Evolutionary conservation across 2,113 vertebrate genomes (phyloP), one percentile per base, ranked within the genome.

Genomic region (Orientallactaga bullata): DNA sequence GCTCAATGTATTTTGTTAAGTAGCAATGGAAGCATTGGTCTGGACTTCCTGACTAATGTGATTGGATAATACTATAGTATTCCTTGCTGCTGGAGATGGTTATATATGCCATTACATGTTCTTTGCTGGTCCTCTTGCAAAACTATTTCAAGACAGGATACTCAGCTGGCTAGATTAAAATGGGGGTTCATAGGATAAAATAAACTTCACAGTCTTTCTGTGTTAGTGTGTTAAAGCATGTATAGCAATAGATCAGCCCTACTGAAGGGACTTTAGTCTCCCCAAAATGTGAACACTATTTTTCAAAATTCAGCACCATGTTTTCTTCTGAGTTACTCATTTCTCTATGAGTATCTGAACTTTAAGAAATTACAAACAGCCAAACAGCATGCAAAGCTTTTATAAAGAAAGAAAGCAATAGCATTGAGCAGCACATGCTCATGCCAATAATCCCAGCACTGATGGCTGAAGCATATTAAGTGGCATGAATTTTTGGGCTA

Each of bases 131-230:
- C 81, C 81, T 79, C 88, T 96, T 94, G 10, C 85, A 95, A 97
- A 95, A 60, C 93, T 88, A 78, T 94, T 92, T 23, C 86, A 87
- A 90, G 97, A 96, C 66, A 72, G 32, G 39, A 91, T 93, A 96
- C 94, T 95, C 90, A 96, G 96, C 96, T 91, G 96, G 78, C 91
- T 96, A 82, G 23, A 86, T 91, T 88, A 91, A 60, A 91, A 88
- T 18, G 82, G 95, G 12, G 88, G 91, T 92, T 97, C 91, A 93
- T 51, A 85, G 89, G 94, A 95, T 24, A 32, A 96, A 93, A 96
- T 96, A 82, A 93, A 24, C 93, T 91, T 91, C 78, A 83, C 39
- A 80, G 63, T 61, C 89, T 89, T 66, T 95, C 91, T 96, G 30
- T 77, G 72, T 55, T 95, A 95, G 93, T 55, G 74, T 93, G 58